phyloP scores from a whole-genome alignment of 2,888 invertebrate species.

The Drosophila neotestacea region DNA sequence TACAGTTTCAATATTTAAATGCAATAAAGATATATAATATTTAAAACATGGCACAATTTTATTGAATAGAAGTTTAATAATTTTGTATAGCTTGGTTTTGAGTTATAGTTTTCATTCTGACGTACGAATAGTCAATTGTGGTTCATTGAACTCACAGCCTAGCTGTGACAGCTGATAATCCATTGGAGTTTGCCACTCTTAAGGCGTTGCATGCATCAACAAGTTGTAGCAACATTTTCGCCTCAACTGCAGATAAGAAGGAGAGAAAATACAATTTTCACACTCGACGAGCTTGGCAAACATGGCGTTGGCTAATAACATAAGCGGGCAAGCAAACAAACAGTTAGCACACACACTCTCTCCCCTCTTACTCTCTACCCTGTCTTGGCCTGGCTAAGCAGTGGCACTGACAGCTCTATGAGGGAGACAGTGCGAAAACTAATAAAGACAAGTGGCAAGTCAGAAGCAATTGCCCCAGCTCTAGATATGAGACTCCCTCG shows the following conservation, averaged over 20 bases:
- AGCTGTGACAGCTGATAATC: conserved; percentile 49
- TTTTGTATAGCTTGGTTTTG: too few species aligned
- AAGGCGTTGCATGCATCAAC: conserved; percentile 63
- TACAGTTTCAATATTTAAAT: too few species aligned
- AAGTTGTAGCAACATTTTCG: conserved; percentile 52
- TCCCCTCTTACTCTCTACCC: background rate
- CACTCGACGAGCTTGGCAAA: conserved; percentile 61
- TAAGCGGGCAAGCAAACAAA: conserved; percentile 73
- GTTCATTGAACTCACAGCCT: conserved; percentile 49
- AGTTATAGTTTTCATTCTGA: too few species aligned
- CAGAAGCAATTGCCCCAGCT: conserved; percentile 61
- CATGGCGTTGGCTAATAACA: conserved; percentile 77
- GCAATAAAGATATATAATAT: too few species aligned
- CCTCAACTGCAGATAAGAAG: conserved; percentile 22
- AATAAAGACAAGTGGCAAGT: conserved; percentile 81
- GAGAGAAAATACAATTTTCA: conserved; percentile 61
- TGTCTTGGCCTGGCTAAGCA: conserved; percentile 26
- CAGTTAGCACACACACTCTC: conserved; percentile 14
- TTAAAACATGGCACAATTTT: too few species aligned
- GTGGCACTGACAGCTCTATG: conserved; percentile 44
- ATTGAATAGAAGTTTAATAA: too few species aligned
- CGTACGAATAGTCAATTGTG: conserved; percentile 7
- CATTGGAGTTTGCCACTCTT: conserved; percentile 41
- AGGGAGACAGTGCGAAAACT: conserved; percentile 68
- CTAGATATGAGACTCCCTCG: background rate